Percentiles rank a stretch among this genome's conserved stretches.
phyloP scores from a whole-genome alignment of 1,140 invertebrate genomes.

The Drosophila pectinifera region DNA sequence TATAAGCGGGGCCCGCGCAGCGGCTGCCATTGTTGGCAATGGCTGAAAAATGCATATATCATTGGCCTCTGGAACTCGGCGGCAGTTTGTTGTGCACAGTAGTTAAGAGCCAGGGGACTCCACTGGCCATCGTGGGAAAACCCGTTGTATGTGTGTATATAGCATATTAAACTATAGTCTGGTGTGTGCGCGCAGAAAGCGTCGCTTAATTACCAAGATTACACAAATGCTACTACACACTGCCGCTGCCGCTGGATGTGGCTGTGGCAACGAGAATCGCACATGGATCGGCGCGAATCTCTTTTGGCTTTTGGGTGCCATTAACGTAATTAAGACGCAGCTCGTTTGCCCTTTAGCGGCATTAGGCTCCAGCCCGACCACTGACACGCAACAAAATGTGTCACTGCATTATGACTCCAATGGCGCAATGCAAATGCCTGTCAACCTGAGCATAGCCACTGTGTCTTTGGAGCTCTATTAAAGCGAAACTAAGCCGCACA shows the following conservation, averaged over 20 bases:
- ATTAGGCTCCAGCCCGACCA: conserved; percentile 1
- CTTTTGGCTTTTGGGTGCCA: conserved; percentile 65
- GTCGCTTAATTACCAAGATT: conserved; percentile 79
- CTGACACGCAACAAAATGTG: conserved; percentile 60
- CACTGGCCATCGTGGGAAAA: conserved; percentile 75
- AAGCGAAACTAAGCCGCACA: conserved; percentile 78
- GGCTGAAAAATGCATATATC: conserved; percentile 80
- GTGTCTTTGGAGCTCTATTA: conserved; percentile 54
- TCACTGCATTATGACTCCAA: conserved; percentile 72
- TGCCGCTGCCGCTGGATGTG: not conserved
- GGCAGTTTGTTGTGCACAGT: conserved; percentile 77
- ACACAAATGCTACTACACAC: conserved; percentile 66
- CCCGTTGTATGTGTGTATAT: conserved; percentile 47
- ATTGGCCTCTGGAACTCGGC: conserved; percentile 77
- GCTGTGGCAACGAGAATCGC: conserved; percentile 67
- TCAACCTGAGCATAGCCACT: conserved; percentile 33
- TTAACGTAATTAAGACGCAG: conserved; percentile 78
- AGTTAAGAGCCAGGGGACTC: conserved; percentile 49
- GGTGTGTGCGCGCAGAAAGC: conserved; percentile 43
- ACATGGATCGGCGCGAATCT: conserved; percentile 52
- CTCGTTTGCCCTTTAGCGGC: conserved; percentile 69
- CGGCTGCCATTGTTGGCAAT: conserved; percentile 38
- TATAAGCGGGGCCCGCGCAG: conserved; percentile 68
- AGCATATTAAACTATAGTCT: not conserved
- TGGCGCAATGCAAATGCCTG: conserved; percentile 77